Evolutionary conservation across 2,888 invertebrate species (phyloP).

Genomic region (Brenthis hecate): DNA sequence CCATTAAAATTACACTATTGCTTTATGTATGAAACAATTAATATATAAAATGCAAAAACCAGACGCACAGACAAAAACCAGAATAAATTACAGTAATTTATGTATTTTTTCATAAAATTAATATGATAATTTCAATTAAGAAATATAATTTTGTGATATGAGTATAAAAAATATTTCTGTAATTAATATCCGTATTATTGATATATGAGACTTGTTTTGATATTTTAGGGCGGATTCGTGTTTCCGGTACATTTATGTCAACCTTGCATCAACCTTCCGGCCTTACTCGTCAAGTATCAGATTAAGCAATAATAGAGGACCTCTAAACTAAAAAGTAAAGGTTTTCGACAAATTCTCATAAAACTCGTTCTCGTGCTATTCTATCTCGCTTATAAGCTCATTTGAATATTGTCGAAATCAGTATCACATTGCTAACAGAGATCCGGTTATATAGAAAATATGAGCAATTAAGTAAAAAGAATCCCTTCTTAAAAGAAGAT

Average conservation of each 20-base stretch:
- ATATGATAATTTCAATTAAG: too few relatives aligned
- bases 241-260: slow-evolving; percentile 19
- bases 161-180: too few relatives aligned
- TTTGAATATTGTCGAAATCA: slow-evolving; percentile 19
- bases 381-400: not conserved
- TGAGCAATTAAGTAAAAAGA: not conserved
- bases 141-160: too few relatives aligned
- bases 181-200: not conserved
- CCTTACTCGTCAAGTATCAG: slow-evolving; percentile 2
- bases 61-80: not conserved
- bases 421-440: slow-evolving; percentile 3
- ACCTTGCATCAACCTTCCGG: slow-evolving; percentile 22
- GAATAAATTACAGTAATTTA: not conserved
- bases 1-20: not conserved
- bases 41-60: not conserved
- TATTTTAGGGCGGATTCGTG: slow-evolving; percentile 9
- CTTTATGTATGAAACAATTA: not conserved
- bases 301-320: slow-evolving; percentile 17
- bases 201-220: slow-evolving; percentile 4
- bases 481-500: too few relatives aligned
- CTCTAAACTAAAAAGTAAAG: slow-evolving; percentile 17
- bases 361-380: slow-evolving; percentile 18
- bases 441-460: slow-evolving; percentile 6
- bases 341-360: slow-evolving; percentile 22
- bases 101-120: too few relatives aligned